phyloP scores from a whole-genome alignment of 2,888 invertebrate species.

The Ectemnius continuus region DNA sequence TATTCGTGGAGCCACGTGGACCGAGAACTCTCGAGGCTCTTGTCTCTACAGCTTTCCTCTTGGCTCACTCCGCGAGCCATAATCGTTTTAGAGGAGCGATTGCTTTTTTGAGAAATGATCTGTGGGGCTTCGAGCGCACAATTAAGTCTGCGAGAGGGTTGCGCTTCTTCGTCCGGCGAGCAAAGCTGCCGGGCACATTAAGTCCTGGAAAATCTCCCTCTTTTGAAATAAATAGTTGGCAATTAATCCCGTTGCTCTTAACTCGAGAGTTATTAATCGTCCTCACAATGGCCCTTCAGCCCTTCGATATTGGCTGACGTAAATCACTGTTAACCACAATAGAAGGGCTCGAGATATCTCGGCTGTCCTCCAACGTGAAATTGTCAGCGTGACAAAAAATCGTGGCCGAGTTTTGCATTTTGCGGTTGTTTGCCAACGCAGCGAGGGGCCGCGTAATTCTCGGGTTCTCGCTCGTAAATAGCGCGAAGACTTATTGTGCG shows the following conservation, averaged over 20 bases:
- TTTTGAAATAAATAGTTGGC: conserved; percentile 7
- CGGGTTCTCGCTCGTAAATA: background rate
- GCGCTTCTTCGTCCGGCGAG: too few species aligned
- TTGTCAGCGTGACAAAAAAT: too few species aligned
- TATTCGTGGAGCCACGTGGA: background rate
- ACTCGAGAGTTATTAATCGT: conserved; percentile 1
- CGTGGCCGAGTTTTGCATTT: background rate
- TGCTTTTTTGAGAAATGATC: conserved; percentile 22
- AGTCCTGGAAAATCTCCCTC: background rate
- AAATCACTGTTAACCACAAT: background rate
- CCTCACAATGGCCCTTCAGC: background rate
- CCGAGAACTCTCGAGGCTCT: too few species aligned
- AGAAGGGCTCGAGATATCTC: too few species aligned
- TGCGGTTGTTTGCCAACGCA: background rate
- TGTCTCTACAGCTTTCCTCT: too few species aligned
- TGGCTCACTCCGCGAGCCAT: too few species aligned
- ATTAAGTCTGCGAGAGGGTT: conserved; percentile 2
- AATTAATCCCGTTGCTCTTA: conserved; percentile 7
- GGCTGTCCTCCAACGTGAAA: too few species aligned
- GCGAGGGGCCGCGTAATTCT: background rate
- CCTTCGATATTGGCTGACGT: background rate
- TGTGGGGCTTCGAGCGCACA: background rate
- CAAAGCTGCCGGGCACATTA: too few species aligned
- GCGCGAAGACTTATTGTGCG: background rate
- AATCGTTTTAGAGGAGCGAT: background rate